Percentiles rank a stretch among this genome's conserved stretches.
phyloP scores from a whole-genome alignment of 2,113 vertebrate species.

The Sinocyclocheilus grahami region DNA sequence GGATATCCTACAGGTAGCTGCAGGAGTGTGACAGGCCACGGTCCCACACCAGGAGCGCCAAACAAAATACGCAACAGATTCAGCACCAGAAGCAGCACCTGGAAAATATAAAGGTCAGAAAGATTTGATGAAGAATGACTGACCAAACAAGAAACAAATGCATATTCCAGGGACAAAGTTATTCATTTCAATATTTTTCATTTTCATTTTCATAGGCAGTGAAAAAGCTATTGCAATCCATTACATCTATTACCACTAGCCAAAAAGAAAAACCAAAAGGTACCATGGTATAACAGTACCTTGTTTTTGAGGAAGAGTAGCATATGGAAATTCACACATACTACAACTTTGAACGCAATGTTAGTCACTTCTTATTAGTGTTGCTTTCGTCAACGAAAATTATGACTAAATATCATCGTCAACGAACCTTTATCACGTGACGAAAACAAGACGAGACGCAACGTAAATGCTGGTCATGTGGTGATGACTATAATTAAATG shows the following conservation, averaged over 20 bases:
- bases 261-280: background rate
- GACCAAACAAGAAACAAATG: background rate
- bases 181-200: background rate
- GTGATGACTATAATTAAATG: too few relatives aligned
- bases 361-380: background rate
- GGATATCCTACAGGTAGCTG: constrained; percentile 46
- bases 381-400: too few relatives aligned
- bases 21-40: constrained; percentile 54
- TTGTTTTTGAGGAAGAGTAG: background rate
- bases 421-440: too few relatives aligned
- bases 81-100: constrained; percentile 47
- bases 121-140: background rate
- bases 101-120: background rate
- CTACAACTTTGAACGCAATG: background rate
- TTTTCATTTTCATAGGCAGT: background rate
- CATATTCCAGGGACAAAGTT: background rate
- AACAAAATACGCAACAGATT: constrained; percentile 47
- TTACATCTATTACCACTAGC: background rate
- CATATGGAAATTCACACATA: background rate
- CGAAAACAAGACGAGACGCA: too few relatives aligned
- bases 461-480: too few relatives aligned
- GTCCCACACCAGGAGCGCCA: constrained; percentile 53
- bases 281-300: background rate
- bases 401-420: too few relatives aligned
- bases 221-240: background rate